Evolutionary conservation across 2,888 invertebrate species (phyloP), one percentile per base, ranked within the genome.

Genomic region (Aphodius granarius): DNA sequence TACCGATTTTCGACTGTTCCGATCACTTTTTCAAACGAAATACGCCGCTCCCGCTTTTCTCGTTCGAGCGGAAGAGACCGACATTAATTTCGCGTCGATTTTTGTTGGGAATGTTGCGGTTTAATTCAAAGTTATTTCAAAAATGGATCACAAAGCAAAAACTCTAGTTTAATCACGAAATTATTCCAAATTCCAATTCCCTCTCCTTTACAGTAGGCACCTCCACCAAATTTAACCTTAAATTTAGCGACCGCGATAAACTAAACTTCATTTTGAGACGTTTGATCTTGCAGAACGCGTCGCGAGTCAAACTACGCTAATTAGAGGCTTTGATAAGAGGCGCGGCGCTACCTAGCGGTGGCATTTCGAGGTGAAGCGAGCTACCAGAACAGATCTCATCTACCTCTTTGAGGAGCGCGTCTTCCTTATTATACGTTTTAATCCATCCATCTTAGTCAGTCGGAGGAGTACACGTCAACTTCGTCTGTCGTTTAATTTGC

Each of bases 341-440:
- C 23, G 43, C 43, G n/a, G n/a, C n/a, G n/a, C n/a, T n/a, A 43
- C 43, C 43, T 43, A 43, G 43, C 4, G 43, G 43, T 43, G 43
- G 2, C 13, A 43, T 3, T 6, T 43, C 43, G 43, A 43, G 43
- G 43, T 43, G 43, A 43, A 9, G 43, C 43, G 43, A 43, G 9
- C 9, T 43, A 1, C 23, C 4, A 6, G 9, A 43, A 13, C 1
- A 43, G 43, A 43, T 43, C 43, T 6, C 43, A 43, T 43, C 43
- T 43, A 43, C 13, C 43, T 43, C 43, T 43, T 43, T 43, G 43
- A 43, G 43, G 43, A 3, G 43, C 9, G 9, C 43, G 43, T 43
- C n/a, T n/a, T n/a, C 43, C 43, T 43, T 43, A 68, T 68, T 68
- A 68, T 68, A 68, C 68, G 20, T 68, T 68, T 68, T 68, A 68